Evolutionary conservation across 2,113 vertebrate genomes (phyloP).

Genomic region (Pavo muticus): DNA sequence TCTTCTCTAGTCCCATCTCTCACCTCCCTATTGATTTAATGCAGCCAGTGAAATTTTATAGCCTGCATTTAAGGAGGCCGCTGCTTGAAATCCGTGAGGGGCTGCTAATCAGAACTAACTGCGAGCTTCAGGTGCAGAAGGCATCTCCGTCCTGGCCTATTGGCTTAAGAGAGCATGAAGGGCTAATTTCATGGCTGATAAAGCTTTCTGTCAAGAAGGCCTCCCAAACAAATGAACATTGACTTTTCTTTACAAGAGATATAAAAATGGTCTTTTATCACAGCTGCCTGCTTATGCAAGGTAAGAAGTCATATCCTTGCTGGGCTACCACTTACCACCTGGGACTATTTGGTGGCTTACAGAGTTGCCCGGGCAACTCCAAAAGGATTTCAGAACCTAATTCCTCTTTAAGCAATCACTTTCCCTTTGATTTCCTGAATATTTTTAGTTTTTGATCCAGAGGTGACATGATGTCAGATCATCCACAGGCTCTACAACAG

Average conservation of each 20-base stretch:
- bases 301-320: not conserved
- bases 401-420: not conserved
- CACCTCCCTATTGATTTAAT: not conserved
- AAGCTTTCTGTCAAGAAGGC: conserved; percentile 69
- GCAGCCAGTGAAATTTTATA: conserved; percentile 46
- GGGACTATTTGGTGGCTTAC: not conserved
- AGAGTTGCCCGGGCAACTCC: not conserved
- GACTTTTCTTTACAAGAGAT: conserved; percentile 64
- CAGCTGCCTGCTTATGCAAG: not conserved
- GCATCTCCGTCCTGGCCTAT: conserved; percentile 23
- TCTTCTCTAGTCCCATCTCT: not conserved
- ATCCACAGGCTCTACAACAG: not conserved
- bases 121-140: conserved; percentile 4
- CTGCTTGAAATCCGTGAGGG: conserved; percentile 15
- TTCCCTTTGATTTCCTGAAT: not conserved
- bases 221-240: conserved; percentile 76
- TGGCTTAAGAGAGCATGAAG: conserved; percentile 70
- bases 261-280: conserved; percentile 41
- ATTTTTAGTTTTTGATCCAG: not conserved
- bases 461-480: not conserved
- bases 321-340: not conserved
- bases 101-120: conserved; percentile 54
- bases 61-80: conserved; percentile 8
- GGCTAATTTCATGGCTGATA: conserved; percentile 81
- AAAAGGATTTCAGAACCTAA: not conserved